Evolutionary conservation across 2,888 invertebrate genomes (phyloP), one percentile per base, ranked within the genome.

Genomic region (Cerceris ruficornis): DNA sequence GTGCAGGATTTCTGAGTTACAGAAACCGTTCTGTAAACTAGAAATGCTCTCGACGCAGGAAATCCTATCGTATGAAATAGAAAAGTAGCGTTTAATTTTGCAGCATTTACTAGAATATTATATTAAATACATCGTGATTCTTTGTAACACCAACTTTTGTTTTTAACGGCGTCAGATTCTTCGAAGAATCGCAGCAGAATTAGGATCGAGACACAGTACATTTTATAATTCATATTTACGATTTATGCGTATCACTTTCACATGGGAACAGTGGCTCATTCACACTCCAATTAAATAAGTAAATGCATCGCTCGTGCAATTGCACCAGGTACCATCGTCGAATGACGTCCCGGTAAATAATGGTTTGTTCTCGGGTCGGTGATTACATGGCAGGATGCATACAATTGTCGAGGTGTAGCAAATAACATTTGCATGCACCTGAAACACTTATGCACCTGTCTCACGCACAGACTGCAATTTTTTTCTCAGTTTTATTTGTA

Each of bases 1-100:
- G 43, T 73, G 65, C 91, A 91, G 9, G 85, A 55, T 68, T 81
- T 85, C 65, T 89, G 87, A 55, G 59, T 76, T 43, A 85, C 64
- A 7, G 83, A 70, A 59, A 81, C 72, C 0, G 86, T 84, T 76
- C 83, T 87, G 57, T 87, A 84, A 9, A 87, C 74, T 17, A 88
- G 69, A 69, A 88, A 86, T 39, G 67, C 75, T 59, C 64, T 80
- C 6, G 82, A 13, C n/a, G 28, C 14, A 7, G 28, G 28, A 11
- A 58, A 58, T 8, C 65, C 85, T 86, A 46, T 57, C 39, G 49
- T 28, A 62, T 0, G 41, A 28, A 15, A 14, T 17, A 43, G 13
- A 49, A 57, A 69, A 17, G 43, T 9, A n/a, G 54, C 5, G 46
- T 11, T 13, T 13, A 11, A 62, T 46, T 2, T 9, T 43, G 14